A percentile compares a stretch with the other conserved stretches of the same genome.
phyloP scores from a whole-genome alignment of 2,113 vertebrate genomes.

The Scopus umbretta region DNA sequence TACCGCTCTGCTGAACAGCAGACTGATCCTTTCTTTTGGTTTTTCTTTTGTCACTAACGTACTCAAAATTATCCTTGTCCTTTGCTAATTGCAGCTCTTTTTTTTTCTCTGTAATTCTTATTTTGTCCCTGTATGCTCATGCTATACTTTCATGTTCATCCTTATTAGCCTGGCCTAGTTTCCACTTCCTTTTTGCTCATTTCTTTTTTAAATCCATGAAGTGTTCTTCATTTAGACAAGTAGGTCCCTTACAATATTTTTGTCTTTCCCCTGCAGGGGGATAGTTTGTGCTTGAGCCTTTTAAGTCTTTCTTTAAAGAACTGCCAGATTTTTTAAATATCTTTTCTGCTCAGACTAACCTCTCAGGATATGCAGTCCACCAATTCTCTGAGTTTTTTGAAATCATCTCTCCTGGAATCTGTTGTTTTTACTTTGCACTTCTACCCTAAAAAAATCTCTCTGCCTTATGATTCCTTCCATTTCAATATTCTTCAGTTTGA shows the following conservation, averaged over 20 bases:
- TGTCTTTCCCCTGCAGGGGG: not conserved
- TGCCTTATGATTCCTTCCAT: not conserved
- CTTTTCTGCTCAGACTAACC: not conserved
- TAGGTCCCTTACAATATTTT: not conserved
- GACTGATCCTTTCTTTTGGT: not conserved
- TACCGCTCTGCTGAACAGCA: not conserved
- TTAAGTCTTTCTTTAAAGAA: not conserved
- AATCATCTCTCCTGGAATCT: not conserved
- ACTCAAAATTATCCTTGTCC: not conserved
- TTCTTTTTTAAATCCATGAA: slow-evolving; percentile 1
- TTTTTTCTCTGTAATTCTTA: not conserved
- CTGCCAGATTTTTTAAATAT: not conserved
- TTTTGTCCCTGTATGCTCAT: not conserved
- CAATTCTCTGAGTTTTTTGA: not conserved
- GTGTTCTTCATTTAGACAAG: slow-evolving; percentile 16
- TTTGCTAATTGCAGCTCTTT: not conserved
- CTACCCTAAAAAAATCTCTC: not conserved
- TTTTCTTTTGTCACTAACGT: not conserved
- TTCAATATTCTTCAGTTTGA: not conserved
- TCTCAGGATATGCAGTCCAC: not conserved
- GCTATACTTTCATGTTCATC: not conserved
- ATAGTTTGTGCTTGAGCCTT: not conserved
- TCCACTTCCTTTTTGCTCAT: not conserved
- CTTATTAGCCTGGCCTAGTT: slow-evolving; percentile 29
- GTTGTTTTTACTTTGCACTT: not conserved